Conservation (phyloP, 2,113 vertebrate species). For the Cromileptes altivelis region DNA sequence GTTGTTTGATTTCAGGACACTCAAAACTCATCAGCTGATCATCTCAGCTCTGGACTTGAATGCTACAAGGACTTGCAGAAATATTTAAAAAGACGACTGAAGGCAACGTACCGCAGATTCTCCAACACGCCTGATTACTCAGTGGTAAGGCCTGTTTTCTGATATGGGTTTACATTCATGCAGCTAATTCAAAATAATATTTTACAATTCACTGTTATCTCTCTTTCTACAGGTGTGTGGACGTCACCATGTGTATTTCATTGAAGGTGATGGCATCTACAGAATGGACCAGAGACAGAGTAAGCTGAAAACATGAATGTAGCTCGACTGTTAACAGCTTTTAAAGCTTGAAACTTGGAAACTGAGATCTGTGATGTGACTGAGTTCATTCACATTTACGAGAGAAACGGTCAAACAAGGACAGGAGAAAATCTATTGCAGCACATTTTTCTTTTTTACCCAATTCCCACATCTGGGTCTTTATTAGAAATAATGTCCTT, state of each 20-base stretch:
- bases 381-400: not conserved
- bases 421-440: not conserved
- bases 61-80: slow-evolving; percentile 83
- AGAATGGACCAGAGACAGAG: slow-evolving; percentile 78
- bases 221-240: slow-evolving; percentile 84
- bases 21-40: slow-evolving; percentile 78
- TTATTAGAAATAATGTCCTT: not conserved
- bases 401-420: not conserved
- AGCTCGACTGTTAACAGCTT: not conserved
- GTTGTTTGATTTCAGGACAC: slow-evolving; percentile 73
- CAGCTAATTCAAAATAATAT: not conserved
- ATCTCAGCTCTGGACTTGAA: slow-evolving; percentile 73
- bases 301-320: slow-evolving; percentile 67
- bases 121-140: slow-evolving; percentile 64
- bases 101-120: slow-evolving; percentile 80
- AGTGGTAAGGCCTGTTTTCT: slow-evolving; percentile 82
- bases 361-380: not conserved
- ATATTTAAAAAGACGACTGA: slow-evolving; percentile 85
- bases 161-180: not conserved
- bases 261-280: slow-evolving; percentile 89
- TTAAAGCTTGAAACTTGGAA: not conserved
- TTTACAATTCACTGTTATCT: not conserved
- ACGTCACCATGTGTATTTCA: slow-evolving; percentile 88
- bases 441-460: not conserved
- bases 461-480: not conserved